phyloP scores from a whole-genome alignment of 2,797 vertebrate genomes.

The Lepilemur ruficaudatus region DNA sequence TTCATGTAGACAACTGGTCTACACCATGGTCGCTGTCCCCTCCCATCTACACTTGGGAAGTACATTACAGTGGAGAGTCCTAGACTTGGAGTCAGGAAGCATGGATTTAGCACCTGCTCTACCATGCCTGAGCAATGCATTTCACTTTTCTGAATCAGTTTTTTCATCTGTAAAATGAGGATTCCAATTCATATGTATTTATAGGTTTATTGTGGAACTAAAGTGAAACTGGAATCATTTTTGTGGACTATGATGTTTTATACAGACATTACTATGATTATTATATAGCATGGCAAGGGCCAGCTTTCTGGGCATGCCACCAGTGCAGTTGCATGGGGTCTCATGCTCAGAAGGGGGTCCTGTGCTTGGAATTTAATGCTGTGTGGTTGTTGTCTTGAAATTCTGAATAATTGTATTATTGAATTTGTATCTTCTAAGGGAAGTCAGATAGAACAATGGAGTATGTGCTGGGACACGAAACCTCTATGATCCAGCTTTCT shows the following conservation, averaged over 20 bases:
- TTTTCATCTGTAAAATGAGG: not conserved
- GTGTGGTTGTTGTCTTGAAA: not conserved
- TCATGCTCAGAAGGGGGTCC: not conserved
- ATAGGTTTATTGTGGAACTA: conserved; percentile 4
- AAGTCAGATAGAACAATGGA: not conserved
- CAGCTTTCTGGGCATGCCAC: not conserved
- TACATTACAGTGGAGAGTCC: not conserved
- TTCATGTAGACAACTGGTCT: not conserved
- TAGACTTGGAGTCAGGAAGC: not conserved
- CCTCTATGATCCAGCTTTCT: not conserved
- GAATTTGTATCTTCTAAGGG: conserved; percentile 10
- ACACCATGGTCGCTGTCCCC: not conserved
- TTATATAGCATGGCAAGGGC: not conserved
- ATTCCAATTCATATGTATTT: not conserved
- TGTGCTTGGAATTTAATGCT: not conserved
- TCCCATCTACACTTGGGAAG: not conserved
- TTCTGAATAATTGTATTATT: not conserved
- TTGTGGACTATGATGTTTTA: not conserved
- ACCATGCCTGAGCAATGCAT: not conserved
- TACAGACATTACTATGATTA: not conserved
- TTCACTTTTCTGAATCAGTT: not conserved
- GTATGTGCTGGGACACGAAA: not conserved
- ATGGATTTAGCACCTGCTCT: not conserved
- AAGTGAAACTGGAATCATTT: not conserved
- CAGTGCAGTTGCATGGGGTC: not conserved